Conservation (phyloP, 2,888 invertebrate genomes). For the Melanostoma mellinum region DNA sequence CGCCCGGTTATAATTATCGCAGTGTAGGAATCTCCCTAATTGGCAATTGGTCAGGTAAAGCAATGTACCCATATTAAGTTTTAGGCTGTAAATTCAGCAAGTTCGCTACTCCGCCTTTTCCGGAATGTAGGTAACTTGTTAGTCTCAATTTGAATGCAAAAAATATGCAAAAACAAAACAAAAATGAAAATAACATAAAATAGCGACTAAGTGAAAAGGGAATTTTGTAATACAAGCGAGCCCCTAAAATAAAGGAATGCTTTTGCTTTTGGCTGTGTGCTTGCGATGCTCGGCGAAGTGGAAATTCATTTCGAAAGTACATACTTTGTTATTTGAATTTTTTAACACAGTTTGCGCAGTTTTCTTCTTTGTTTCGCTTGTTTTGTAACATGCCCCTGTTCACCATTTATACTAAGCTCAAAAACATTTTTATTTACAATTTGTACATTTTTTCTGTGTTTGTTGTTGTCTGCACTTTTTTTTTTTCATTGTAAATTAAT, state of each 20-base stretch:
- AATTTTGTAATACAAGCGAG: conserved; percentile 31
- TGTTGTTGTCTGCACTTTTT: conserved; percentile 21
- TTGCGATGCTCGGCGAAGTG: conserved; percentile 40
- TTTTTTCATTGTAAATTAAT: conserved; percentile 46
- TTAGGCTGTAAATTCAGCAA: conserved; percentile 9
- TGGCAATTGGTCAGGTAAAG: conserved; percentile 79
- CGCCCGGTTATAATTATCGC: conserved; percentile 84
- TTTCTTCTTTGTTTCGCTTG: conserved; percentile 27
- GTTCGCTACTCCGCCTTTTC: neutral
- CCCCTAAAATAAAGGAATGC: conserved; percentile 41
- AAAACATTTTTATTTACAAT: conserved; percentile 55
- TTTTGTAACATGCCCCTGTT: conserved; percentile 26
- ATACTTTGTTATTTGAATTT: conserved; percentile 86
- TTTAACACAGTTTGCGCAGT: conserved; percentile 82
- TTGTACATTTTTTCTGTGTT: conserved; percentile 20
- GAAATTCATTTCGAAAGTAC: conserved; percentile 81
- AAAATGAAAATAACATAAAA: neutral
- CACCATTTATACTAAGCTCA: conserved; percentile 39
- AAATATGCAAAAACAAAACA: neutral
- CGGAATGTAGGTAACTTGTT: conserved; percentile 23
- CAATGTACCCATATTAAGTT: conserved; percentile 11
- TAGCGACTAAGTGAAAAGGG: conserved; percentile 22
- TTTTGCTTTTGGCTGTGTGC: conserved; percentile 23
- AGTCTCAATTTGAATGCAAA: conserved; percentile 1
- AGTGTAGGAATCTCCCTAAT: conserved; percentile 87